Conservation (phyloP, 1,140 invertebrate species). For the Cydia amplana region DNA sequence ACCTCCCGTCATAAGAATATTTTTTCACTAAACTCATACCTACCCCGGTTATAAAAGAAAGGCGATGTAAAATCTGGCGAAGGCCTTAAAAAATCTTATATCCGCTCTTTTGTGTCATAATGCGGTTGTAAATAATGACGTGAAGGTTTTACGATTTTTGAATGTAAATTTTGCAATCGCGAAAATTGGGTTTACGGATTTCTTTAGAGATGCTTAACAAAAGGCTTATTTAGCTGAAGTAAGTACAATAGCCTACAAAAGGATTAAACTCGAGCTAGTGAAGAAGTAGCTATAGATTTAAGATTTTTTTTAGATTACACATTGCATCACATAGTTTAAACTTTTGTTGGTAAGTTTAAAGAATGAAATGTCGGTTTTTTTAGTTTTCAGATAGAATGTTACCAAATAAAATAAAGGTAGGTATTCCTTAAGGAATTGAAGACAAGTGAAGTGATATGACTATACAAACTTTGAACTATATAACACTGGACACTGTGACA, state of each 20-base stretch:
- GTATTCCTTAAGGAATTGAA: not conserved
- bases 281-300: too few relatives aligned
- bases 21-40: slow-evolving; percentile 29
- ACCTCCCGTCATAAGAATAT: slow-evolving; percentile 1
- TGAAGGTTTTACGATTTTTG: slow-evolving; percentile 30
- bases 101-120: slow-evolving; percentile 31
- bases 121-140: slow-evolving; percentile 31
- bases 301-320: too few relatives aligned
- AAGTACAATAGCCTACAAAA: too few relatives aligned
- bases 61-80: slow-evolving; percentile 29
- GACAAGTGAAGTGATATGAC: too few relatives aligned
- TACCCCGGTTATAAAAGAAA: slow-evolving; percentile 21
- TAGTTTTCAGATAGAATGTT: not conserved
- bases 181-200: slow-evolving; percentile 22
- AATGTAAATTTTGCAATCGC: slow-evolving; percentile 31
- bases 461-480: too few relatives aligned
- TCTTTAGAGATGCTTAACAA: slow-evolving; percentile 23
- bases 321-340: too few relatives aligned
- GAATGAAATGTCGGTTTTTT: too few relatives aligned
- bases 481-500: too few relatives aligned
- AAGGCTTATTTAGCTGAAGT: not conserved
- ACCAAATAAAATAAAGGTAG: not conserved
- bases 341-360: too few relatives aligned
- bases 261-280: too few relatives aligned
- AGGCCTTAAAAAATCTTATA: slow-evolving; percentile 28